Conservation (phyloP, 1,140 invertebrate genomes). For the Antheraea pernyi region DNA sequence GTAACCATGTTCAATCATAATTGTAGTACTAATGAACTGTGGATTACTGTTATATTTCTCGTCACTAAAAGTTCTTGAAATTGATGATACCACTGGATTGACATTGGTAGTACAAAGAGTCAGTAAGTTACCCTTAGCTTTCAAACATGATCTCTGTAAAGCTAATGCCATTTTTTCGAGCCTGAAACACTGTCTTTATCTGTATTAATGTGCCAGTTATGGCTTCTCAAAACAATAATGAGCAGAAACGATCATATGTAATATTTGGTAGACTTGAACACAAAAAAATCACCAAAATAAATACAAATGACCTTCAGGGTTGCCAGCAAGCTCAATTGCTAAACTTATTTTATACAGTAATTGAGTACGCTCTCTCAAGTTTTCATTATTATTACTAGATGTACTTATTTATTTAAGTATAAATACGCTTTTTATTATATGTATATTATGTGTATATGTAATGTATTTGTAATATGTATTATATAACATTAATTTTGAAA, state of each 20-base stretch:
- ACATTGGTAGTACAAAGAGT: slow-evolving; percentile 31
- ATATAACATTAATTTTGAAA: no score
- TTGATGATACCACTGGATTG: slow-evolving; percentile 28
- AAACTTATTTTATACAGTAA: background rate
- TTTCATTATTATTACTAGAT: no score
- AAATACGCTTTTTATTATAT: background rate
- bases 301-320: no score
- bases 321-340: background rate
- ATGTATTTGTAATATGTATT: no score
- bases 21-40: slow-evolving; percentile 70
- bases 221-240: no score
- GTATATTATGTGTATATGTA: no score
- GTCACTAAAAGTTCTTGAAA: slow-evolving; percentile 45
- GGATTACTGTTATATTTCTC: slow-evolving; percentile 44
- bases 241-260: no score
- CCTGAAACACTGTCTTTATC: background rate
- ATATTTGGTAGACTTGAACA: no score
- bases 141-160: slow-evolving; percentile 56
- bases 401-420: background rate
- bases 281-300: no score
- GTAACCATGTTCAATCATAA: slow-evolving; percentile 84
- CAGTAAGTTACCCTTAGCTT: slow-evolving; percentile 48
- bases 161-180: slow-evolving; percentile 42
- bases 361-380: no score
- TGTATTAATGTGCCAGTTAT: no score